These are phyloP conservation scores for Allophyes oxyacanthae DNA, from an alignment of 2,888 invertebrate genomes.

Conservation along the genomic window DNA sequence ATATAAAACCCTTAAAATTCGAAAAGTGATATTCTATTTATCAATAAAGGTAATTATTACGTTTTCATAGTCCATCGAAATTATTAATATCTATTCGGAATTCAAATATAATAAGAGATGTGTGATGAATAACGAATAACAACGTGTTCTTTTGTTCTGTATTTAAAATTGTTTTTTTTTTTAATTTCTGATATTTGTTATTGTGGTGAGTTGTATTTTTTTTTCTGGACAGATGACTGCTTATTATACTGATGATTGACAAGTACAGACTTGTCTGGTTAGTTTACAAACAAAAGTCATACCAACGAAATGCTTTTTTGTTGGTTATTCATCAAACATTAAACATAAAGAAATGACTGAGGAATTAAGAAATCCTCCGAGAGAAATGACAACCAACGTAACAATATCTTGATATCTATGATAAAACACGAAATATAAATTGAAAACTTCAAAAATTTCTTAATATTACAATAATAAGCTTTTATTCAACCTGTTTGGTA, in stretches of 20 bases:
- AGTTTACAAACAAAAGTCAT: no score
- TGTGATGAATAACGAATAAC: slow-evolving; percentile 32
- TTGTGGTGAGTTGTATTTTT: no score
- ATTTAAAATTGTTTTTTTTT: not conserved
- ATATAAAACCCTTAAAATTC: slow-evolving; percentile 37
- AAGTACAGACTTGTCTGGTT: not conserved
- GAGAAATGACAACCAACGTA: slow-evolving; percentile 21
- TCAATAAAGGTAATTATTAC: slow-evolving; percentile 29
- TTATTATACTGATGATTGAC: no score
- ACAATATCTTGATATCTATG: slow-evolving; percentile 17
- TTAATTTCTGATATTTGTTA: no score
- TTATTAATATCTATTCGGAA: slow-evolving; percentile 41
- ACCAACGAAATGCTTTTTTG: no score
- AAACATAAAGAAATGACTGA: not conserved
- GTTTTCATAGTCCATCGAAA: slow-evolving; percentile 29
- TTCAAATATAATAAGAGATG: slow-evolving; percentile 25
- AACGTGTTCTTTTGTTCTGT: not conserved
- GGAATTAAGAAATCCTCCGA: no score
- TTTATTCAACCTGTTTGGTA: slow-evolving; percentile 39
- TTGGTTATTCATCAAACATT: no score
- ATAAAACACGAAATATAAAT: slow-evolving; percentile 32
- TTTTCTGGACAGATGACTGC: no score
- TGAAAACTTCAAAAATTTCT: slow-evolving; percentile 31
- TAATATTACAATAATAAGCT: slow-evolving; percentile 45
- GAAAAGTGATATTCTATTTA: slow-evolving; percentile 53